Conservation (phyloP, 37 sponge, comb jelly and placozoan species). For the Oopsacas minuta region DNA sequence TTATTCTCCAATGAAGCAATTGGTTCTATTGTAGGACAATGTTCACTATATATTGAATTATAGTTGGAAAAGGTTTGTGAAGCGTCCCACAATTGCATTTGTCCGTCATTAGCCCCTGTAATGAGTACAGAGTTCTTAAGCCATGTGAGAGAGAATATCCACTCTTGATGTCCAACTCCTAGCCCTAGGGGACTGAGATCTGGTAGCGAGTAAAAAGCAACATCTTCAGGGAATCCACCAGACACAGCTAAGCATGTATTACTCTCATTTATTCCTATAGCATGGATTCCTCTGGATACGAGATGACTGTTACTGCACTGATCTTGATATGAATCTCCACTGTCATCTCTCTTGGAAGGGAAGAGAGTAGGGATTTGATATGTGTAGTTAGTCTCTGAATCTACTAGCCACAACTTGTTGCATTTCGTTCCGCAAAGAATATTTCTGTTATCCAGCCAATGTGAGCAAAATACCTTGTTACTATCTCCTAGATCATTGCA, state of each 20-base stretch:
- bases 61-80: neutral
- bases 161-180: conserved; percentile 59
- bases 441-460: conserved; percentile 54
- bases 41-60: neutral
- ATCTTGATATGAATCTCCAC: neutral
- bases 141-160: conserved; percentile 77
- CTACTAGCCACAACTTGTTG: conserved; percentile 30
- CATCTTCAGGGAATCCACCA: conserved; percentile 13
- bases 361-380: neutral
- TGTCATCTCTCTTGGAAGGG: neutral
- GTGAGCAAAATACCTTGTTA: conserved; percentile 64
- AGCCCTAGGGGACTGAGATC: conserved; percentile 12
- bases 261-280: neutral
- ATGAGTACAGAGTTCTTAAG: conserved; percentile 43
- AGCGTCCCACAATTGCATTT: conserved; percentile 1
- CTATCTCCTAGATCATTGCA: conserved; percentile 30
- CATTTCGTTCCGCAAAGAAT: conserved; percentile 59
- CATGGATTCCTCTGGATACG: conserved; percentile 23
- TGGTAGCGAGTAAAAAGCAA: conserved; percentile 24
- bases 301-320: neutral
- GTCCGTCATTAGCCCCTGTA: conserved; percentile 35
- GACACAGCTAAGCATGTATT: conserved; percentile 15
- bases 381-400: neutral
- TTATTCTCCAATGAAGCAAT: neutral
- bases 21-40: neutral